Evolutionary conservation across 2,888 invertebrate genomes (phyloP).

Genomic region (Catocala sponsa): DNA sequence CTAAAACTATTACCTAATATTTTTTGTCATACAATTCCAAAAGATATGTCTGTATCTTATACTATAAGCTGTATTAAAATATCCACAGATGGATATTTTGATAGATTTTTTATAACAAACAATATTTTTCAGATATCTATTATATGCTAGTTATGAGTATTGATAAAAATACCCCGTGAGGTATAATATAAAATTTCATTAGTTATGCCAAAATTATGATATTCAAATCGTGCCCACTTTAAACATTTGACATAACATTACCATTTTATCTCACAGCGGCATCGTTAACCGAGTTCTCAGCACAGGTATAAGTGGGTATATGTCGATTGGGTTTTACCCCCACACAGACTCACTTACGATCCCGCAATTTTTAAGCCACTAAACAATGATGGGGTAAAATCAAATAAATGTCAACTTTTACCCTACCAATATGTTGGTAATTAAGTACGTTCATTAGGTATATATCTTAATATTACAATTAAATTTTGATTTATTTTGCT

Average conservation of each 20-base stretch:
- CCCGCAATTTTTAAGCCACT: too few species aligned
- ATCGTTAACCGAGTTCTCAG: too few species aligned
- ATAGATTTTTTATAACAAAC: neutral
- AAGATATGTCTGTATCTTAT: conserved; percentile 47
- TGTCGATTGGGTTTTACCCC: neutral
- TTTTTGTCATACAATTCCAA: conserved; percentile 30
- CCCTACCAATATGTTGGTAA: neutral
- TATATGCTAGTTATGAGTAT: neutral
- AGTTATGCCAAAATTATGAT: neutral
- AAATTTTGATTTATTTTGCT: conserved; percentile 10
- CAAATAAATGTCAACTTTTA: neutral
- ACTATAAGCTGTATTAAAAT: conserved; percentile 25
- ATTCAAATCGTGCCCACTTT: neutral
- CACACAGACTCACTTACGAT: too few species aligned
- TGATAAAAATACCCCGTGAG: conserved; percentile 22
- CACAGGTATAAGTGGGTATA: too few species aligned
- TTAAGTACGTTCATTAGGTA: neutral
- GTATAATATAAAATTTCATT: neutral
- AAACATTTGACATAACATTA: neutral
- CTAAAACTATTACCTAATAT: conserved; percentile 49
- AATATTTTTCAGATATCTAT: neutral
- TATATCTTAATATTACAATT: neutral
- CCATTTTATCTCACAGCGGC: too few species aligned
- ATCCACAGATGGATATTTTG: conserved; percentile 22
- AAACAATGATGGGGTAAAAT: too few species aligned